phyloP scores from a whole-genome alignment of 2,888 invertebrate genomes.

The Pegoplata infirma region DNA sequence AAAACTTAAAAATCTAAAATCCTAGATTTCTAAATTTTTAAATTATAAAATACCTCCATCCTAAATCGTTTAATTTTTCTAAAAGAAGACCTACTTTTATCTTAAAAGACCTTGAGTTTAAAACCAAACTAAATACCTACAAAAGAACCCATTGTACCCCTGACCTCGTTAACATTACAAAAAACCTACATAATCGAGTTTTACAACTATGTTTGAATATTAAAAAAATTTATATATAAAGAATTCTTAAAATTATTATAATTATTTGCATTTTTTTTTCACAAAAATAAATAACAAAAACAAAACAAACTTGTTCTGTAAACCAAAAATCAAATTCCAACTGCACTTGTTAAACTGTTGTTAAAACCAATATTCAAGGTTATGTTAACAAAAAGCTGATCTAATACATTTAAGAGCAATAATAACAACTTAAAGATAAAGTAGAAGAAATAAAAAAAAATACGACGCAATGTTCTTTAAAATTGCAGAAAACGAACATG shows the following conservation, averaged over 20 bases:
- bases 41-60: too few species aligned
- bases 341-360: constrained; percentile 37
- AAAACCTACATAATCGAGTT: constrained; percentile 32
- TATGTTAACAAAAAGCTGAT: constrained; percentile 19
- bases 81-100: constrained; percentile 8
- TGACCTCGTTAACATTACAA: constrained; percentile 19
- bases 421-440: constrained; percentile 32
- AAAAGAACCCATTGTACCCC: constrained; percentile 13
- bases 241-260: constrained; percentile 58
- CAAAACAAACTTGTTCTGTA: constrained; percentile 30
- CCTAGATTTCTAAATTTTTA: too few species aligned
- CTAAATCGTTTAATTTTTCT: too few species aligned
- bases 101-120: neutral
- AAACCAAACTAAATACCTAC: neutral
- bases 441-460: neutral
- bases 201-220: neutral
- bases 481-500: constrained; percentile 30
- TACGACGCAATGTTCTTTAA: neutral
- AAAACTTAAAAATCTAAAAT: too few species aligned
- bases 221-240: constrained; percentile 5
- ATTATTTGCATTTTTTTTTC: constrained; percentile 40
- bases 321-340: constrained; percentile 39
- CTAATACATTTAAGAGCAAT: constrained; percentile 22
- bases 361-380: constrained; percentile 41
- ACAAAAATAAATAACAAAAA: neutral